Evolutionary conservation across 2,888 invertebrate species (phyloP).

Genomic region (Acrobasis repandana): DNA sequence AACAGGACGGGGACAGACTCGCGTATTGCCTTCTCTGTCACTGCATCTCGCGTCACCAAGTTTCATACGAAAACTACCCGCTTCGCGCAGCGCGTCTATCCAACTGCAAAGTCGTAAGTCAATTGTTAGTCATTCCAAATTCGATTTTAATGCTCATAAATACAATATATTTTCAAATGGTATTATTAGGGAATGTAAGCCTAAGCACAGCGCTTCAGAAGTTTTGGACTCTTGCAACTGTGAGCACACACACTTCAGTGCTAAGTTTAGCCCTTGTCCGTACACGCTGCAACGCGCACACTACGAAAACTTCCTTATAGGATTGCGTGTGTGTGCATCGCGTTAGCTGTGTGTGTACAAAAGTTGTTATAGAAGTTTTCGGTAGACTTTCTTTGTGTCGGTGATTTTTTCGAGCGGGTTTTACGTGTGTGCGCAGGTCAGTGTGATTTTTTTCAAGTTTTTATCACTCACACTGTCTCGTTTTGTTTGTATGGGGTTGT

Average conservation of each 20-base stretch:
- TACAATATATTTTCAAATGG: conserved; percentile 6
- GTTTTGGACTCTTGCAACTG: conserved; percentile 76
- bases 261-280: conserved; percentile 74
- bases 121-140: conserved; percentile 23
- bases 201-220: conserved; percentile 37
- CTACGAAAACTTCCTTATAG: conserved; percentile 57
- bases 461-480: conserved; percentile 59
- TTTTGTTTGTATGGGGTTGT: conserved; percentile 55
- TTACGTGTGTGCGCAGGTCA: conserved; percentile 73
- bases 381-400: conserved; percentile 81
- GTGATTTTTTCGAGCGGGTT: conserved; percentile 78
- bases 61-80: conserved; percentile 81
- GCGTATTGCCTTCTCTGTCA: conserved; percentile 52
- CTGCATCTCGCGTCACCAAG: conserved; percentile 78
- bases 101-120: conserved; percentile 43
- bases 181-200: background rate
- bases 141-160: background rate
- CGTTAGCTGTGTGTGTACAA: conserved; percentile 56
- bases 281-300: conserved; percentile 69
- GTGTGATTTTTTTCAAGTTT: conserved; percentile 80
- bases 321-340: conserved; percentile 41
- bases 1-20: conserved; percentile 50
- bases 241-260: conserved; percentile 63
- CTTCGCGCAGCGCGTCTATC: conserved; percentile 60
- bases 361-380: conserved; percentile 81